Conservation (phyloP, 2,113 vertebrate genomes). For the Pangasianodon hypophthalmus region DNA sequence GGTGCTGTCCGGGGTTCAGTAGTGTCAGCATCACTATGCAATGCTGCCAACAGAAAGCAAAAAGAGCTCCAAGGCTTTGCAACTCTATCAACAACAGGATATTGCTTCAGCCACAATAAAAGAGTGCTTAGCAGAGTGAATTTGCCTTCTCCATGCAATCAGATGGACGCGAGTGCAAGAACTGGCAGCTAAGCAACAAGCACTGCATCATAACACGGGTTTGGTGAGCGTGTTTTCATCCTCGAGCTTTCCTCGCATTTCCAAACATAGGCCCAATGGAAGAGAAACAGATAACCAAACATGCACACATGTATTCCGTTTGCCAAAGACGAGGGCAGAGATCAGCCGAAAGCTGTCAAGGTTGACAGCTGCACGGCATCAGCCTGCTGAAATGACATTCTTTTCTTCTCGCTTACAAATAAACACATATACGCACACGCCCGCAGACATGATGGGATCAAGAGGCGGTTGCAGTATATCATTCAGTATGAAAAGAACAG, state of each 20-base stretch:
- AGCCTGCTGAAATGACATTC: slow-evolving; percentile 20
- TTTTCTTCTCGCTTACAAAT: slow-evolving; percentile 12
- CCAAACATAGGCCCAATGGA: background rate
- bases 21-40: slow-evolving; percentile 31
- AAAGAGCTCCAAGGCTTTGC: slow-evolving; percentile 29
- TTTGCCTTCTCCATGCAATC: slow-evolving; percentile 1
- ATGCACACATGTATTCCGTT: background rate
- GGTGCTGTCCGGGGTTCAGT: slow-evolving; percentile 25
- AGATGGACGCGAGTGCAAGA: background rate
- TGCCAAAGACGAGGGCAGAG: slow-evolving; percentile 18
- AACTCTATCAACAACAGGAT: slow-evolving; percentile 14
- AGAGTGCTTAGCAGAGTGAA: background rate
- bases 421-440: slow-evolving; percentile 2
- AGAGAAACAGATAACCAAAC: background rate
- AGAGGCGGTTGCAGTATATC: background rate
- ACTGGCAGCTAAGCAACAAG: background rate
- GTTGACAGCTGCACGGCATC: slow-evolving; percentile 44
- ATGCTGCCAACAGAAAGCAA: background rate
- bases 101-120: slow-evolving; percentile 11
- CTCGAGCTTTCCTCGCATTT: background rate
- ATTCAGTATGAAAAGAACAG: background rate
- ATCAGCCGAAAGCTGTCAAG: slow-evolving; percentile 33
- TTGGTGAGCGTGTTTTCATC: background rate
- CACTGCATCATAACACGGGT: background rate
- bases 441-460: slow-evolving; percentile 11